phyloP scores from a whole-genome alignment of 2,888 invertebrate species.

The Aphodius sticticus region DNA sequence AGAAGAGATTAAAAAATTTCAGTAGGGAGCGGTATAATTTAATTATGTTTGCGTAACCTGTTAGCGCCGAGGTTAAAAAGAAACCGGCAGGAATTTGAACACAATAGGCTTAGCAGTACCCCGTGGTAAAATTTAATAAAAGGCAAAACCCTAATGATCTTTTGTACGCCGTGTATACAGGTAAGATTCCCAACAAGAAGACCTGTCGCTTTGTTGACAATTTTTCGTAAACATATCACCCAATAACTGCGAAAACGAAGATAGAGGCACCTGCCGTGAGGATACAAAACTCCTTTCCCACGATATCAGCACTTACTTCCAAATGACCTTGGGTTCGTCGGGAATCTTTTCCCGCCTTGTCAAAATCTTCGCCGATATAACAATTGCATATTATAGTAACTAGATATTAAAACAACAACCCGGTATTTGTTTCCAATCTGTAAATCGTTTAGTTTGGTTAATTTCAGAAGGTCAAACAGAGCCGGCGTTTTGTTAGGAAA shows the following conservation, averaged over 20 bases:
- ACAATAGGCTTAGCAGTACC: neutral
- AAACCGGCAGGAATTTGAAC: neutral
- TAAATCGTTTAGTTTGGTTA: constrained; percentile 5
- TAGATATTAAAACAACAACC: neutral
- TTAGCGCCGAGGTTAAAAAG: neutral
- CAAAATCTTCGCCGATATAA: constrained; percentile 29
- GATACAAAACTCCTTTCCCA: constrained; percentile 39
- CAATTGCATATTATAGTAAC: neutral
- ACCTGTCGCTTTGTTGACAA: constrained; percentile 4
- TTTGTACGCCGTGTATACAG: neutral
- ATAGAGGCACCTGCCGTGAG: constrained; percentile 8
- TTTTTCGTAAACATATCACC: neutral
- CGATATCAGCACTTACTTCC: constrained; percentile 52
- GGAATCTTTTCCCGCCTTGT: constrained; percentile 55
- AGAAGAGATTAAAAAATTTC: neutral
- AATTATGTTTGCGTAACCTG: neutral
- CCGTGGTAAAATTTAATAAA: too few relatives aligned
- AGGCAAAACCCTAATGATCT: neutral
- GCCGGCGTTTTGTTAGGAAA: neutral
- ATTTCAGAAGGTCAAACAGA: neutral
- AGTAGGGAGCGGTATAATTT: too few relatives aligned
- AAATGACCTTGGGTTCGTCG: constrained; percentile 53
- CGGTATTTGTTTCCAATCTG: neutral
- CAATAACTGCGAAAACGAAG: neutral
- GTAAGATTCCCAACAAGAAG: neutral